These are phyloP conservation scores for Drosophila lowei DNA, from an alignment of 1,140 invertebrate genomes.

Conservation along the genomic window DNA sequence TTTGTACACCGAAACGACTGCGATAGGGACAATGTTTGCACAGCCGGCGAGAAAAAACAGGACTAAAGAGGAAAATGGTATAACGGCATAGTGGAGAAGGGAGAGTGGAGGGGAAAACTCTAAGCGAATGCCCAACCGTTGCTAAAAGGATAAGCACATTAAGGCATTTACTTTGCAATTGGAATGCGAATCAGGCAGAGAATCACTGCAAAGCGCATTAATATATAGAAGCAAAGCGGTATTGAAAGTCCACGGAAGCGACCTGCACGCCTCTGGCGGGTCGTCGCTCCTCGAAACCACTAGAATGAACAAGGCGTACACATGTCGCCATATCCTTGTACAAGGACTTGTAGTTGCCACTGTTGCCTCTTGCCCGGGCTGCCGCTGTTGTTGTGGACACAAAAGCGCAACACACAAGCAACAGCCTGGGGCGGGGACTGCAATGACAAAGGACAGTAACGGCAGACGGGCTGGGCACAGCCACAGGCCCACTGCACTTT, in stretches of 20 bases:
- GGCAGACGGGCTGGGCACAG: neutral
- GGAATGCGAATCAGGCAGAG: conserved; percentile 53
- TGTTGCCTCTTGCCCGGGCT: neutral
- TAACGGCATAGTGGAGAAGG: neutral
- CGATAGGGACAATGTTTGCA: conserved; percentile 60
- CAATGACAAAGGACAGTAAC: conserved; percentile 59
- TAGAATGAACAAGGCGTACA: conserved; percentile 40
- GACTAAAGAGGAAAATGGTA: neutral
- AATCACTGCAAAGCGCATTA: conserved; percentile 50
- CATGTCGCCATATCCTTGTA: conserved; percentile 39
- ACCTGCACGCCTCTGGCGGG: conserved; percentile 26
- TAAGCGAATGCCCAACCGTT: conserved; percentile 61
- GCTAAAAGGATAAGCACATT: conserved; percentile 80
- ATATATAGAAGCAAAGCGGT: conserved; percentile 31
- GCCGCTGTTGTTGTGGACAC: conserved; percentile 48
- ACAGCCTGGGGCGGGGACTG: conserved; percentile 52
- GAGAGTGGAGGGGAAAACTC: conserved; percentile 4
- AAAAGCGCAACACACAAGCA: conserved; percentile 76
- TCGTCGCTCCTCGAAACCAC: conserved; percentile 25
- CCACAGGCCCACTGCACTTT: conserved; percentile 45
- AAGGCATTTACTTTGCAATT: conserved; percentile 75
- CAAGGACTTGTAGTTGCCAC: conserved; percentile 33
- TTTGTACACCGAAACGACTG: conserved; percentile 60
- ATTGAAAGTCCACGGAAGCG: conserved; percentile 36
- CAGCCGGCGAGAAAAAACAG: conserved; percentile 30